Evolutionary conservation across 2,113 vertebrate species (phyloP).

Genomic region (Arothron firmamentum): DNA sequence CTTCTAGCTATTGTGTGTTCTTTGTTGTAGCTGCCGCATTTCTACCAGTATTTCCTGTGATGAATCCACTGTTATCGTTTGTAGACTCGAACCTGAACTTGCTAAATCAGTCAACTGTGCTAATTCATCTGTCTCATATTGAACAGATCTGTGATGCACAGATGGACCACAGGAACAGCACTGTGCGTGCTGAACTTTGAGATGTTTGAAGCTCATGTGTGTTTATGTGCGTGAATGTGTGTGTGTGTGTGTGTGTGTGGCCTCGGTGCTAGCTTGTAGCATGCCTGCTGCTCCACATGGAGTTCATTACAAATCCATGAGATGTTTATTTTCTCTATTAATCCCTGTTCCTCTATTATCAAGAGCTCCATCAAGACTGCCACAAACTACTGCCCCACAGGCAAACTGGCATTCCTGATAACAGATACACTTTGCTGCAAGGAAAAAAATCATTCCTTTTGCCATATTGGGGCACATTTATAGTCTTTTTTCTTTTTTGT

Average conservation of each 20-base stretch:
- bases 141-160: background rate
- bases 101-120: no score
- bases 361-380: constrained; percentile 63
- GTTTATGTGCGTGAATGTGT: constrained; percentile 18
- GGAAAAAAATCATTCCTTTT: constrained; percentile 18
- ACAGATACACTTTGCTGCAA: constrained; percentile 13
- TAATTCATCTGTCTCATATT: no score
- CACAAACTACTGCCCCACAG: constrained; percentile 57
- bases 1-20: background rate
- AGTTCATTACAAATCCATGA: constrained; percentile 62
- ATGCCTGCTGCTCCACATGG: constrained; percentile 62
- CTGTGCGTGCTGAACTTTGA: background rate
- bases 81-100: no score
- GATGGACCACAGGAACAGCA: background rate
- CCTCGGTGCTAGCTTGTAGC: constrained; percentile 29
- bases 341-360: constrained; percentile 67
- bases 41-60: constrained; percentile 24
- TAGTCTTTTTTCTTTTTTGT: background rate
- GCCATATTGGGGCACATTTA: constrained; percentile 2
- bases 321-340: constrained; percentile 76
- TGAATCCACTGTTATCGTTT: background rate
- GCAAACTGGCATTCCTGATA: constrained; percentile 19
- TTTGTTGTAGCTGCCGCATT: constrained; percentile 21
- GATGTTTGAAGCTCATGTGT: background rate
- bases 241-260: constrained; percentile 21